Conservation (phyloP, 2,113 vertebrate genomes). For the Ceyx melanurus region DNA sequence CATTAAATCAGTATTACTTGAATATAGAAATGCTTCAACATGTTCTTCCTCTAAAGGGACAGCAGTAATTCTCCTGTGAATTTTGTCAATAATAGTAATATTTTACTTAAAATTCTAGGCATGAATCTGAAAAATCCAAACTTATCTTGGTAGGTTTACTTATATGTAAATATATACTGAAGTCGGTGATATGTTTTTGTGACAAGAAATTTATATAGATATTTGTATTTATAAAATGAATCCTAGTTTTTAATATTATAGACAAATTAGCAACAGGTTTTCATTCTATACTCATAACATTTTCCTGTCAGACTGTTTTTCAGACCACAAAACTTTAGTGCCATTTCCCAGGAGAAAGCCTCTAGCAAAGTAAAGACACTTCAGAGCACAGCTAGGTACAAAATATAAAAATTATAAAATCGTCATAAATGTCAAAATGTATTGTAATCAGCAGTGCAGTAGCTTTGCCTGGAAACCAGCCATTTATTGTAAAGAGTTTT, state of each 20-base stretch:
- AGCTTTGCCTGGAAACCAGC: conserved; percentile 73
- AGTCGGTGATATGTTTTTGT: rapidly evolving
- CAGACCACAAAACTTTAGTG: conserved; percentile 67
- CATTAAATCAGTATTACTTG: not conserved
- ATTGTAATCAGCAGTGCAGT: conserved; percentile 75
- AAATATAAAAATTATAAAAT: conserved; percentile 76
- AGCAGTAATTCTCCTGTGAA: not conserved
- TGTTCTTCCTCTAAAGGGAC: not conserved
- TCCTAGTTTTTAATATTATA: not conserved
- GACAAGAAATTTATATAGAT: not conserved
- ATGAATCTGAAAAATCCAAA: not conserved
- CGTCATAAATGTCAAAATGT: conserved; percentile 78
- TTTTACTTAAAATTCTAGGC: not conserved
- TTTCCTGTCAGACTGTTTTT: conserved; percentile 63
- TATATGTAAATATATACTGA: not conserved
- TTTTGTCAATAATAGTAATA: not conserved
- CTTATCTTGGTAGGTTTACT: not conserved
- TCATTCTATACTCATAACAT: not conserved
- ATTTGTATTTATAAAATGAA: not conserved
- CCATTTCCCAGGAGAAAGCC: conserved; percentile 69
- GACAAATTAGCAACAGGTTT: conserved; percentile 12
- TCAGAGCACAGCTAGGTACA: conserved; percentile 66
- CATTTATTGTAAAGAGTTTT: conserved; percentile 76
- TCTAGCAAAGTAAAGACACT: conserved; percentile 71
- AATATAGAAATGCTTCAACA: not conserved